Base-by-base conservation (phyloP, 2,113 vertebrate species). In the Neoarius graeffei region DNA sequence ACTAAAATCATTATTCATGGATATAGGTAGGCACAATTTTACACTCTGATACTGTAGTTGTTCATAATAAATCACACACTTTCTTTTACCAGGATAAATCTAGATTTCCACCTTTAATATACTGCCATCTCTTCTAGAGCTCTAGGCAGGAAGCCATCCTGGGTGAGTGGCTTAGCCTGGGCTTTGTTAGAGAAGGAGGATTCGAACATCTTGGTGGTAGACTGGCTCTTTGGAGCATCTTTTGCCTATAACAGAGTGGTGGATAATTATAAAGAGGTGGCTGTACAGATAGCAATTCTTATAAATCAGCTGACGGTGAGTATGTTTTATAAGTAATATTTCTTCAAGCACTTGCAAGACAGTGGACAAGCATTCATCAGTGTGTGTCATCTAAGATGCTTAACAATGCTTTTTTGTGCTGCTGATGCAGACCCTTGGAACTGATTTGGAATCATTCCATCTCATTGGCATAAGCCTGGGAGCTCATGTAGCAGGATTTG, bases 1-100 rank as follows among this genome's bases (percentile, higher is more conserved):
- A 98, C 97, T 62, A 99, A 97, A 90, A 93, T 99, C 88, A 94
- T 99, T 88, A 94, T 99, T 90, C 98, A 99, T 84, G 98, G 98
- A n/a, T 99, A 97, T 96, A 98, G 98, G 98, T 98, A 84, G 94
- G 93, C 23, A 56, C 14, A 19, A 73, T 42, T 67, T 48, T 85
- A 35, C 56, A n/a, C 50, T 62, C 66, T 60, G 25, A 42, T 42
- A 42, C 42, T 42, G n/a, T 69, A 48, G 27, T 25, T 17, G 35
- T 42, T 23, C 0, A 9, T 80, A 48, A 80, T 23, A 66, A 77
- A 50, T n/a, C 42, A 0, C 7, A 1, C 19, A 42, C 60, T 67
- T 50, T 73, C 27, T 42, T 27, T 64, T 13, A 59, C 27, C 27
- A 20, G 23, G 19, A 48, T 23, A 7, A 30, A 23, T 73, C 27